phyloP scores from a whole-genome alignment of 2,797 vertebrate species.

The Echiichthys vipera region DNA sequence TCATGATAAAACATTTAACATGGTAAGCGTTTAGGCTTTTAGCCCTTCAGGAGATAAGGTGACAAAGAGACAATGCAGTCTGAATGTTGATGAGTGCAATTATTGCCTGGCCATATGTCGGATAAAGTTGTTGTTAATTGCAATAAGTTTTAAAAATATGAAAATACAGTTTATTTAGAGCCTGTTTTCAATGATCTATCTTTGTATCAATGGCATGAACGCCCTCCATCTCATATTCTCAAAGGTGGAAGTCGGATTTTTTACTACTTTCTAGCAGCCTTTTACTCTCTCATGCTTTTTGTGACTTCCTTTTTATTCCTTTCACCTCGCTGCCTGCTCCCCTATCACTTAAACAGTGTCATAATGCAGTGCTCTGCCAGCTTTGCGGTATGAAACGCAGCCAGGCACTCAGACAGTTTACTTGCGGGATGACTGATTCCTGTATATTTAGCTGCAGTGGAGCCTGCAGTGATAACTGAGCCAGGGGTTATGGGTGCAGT shows the following conservation, averaged over 20 bases:
- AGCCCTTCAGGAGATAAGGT: conserved; percentile 46
- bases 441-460: conserved; percentile 76
- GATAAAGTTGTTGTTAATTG: conserved; percentile 10
- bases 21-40: conserved; percentile 43
- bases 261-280: background rate
- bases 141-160: background rate
- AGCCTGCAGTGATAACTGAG: conserved; percentile 49
- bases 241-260: conserved; percentile 3
- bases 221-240: background rate
- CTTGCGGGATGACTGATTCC: conserved; percentile 61
- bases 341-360: conserved; percentile 51
- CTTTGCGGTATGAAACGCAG: conserved; percentile 50
- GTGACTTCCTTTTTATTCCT: conserved; percentile 32
- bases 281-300: conserved; percentile 9
- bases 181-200: background rate
- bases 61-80: conserved; percentile 33
- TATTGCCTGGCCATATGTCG: conserved; percentile 27
- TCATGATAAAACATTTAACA: conserved; percentile 70
- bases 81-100: conserved; percentile 45
- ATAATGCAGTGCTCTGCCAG: conserved; percentile 64
- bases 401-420: conserved; percentile 55
- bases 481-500: conserved; percentile 30
- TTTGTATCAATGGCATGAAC: conserved; percentile 15
- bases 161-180: conserved; percentile 12
- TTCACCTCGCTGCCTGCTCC: conserved; percentile 27